Base-by-base conservation (phyloP, 2,113 vertebrate species). In the Bos javanicus region DNA sequence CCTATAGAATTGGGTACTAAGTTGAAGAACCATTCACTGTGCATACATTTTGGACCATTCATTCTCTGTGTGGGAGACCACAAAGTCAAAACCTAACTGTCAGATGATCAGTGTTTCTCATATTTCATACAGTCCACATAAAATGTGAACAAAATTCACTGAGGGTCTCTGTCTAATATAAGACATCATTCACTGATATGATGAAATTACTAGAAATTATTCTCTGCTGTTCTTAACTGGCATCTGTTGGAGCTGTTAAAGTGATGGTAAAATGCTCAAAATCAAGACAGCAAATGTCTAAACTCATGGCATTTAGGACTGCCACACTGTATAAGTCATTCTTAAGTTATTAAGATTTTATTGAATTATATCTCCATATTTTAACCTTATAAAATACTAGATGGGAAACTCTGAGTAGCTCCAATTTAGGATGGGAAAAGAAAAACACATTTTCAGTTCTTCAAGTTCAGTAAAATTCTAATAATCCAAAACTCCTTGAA, bases 401-500 rank as follows among this genome's bases (percentile, higher is more conserved):
- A 64, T 50, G 19, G 7, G 46, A 80, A 96, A 46, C 16, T 92
- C 74, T 74, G 46, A 96, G 43, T 33, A 50, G 15, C 5, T 10
- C 8, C 33, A 28, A 90, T 54, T 59, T 96, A 90, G 48, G 28
- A 30, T 39, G 33, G 11, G 39, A 25, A 87, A 97, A 94, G 36
- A 85, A 59, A 82, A 85, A 98, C 91, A 76, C 21, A 94, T 94
- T 94, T 88, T 95, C 59, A 94, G 64, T 95, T 96, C 74, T 94
- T 95, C 10, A 95, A 86, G 36, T 95, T 91, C 43, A 93, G 76
- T 87, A 90, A 91, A 91, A 95, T 93, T 91, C 54, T 96, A 96
- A 95, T 94, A 97, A 98, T 96, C 84, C 7, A 86, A 96, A 98
- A 92, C 85, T 91, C 67, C 91, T 92, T 95, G 30, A 97, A 93